Evolutionary conservation across 2,797 vertebrate species (phyloP), one percentile per base, ranked within the genome.

Genomic region (Trachurus trachurus): DNA sequence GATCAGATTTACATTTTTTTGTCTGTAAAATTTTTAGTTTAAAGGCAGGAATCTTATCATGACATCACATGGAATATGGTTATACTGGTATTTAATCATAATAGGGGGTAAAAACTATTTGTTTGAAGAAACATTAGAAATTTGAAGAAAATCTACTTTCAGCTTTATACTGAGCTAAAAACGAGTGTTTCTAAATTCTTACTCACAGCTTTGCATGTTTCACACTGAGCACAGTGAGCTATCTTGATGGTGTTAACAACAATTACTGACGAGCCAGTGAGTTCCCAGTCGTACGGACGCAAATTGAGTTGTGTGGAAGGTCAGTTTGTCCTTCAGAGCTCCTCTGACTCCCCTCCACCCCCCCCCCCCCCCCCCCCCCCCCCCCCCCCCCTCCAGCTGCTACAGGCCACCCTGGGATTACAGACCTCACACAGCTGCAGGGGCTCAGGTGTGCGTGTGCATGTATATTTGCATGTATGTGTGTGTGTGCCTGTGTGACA

Each of bases 381-480:
- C 45, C 26, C 4, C 0, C 0, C 6, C 31, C 11, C n/a, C 45
- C 61, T 53, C 16, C 59, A 61, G 6, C 65, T 63, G 62, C 69
- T 66, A 15, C 66, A 74, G 61, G 44, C 12, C 42, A 56, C 22
- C 66, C 21, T 52, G 58, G 68, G 66, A 56, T 26, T 44, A 37
- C 49, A 54, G 59, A 66, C 56, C 56, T 68, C 42, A 49, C 67
- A 59, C 87, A 89, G 80, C 76, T 82, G 79, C 58, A 71, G 34
- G 63, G 66, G 52, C 70, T 68, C 66, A 69, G 64, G 68, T 82
- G 77, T 50, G 60, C 50, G 70, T 60, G 62, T 66, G 5, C 31
- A 34, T 34, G 31, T 34, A 34, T 17, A 21, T 22, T 22, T 16
- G 11, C 40, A 40, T 9, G 13, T 50, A n/a, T 40, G n/a, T 49